phyloP scores from a whole-genome alignment of 2,888 invertebrate genomes.

The Nematopogon swammerdamellus region DNA sequence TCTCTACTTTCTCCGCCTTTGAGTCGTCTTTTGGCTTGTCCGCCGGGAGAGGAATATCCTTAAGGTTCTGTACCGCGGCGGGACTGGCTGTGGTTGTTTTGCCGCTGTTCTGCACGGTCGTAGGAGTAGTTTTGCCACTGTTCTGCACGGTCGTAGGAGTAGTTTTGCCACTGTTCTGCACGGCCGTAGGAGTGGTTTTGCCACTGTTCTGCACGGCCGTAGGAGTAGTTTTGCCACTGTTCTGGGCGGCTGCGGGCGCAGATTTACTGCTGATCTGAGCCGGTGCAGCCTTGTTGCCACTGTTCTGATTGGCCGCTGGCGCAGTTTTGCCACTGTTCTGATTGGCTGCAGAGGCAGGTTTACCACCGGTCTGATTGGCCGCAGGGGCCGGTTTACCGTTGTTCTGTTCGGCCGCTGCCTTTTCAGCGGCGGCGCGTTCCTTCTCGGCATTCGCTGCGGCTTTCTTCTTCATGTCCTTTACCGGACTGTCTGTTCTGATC shows the following conservation, averaged over 20 bases:
- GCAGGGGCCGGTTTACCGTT: not conserved
- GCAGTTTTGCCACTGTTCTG: not conserved
- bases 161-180: conserved; percentile 9
- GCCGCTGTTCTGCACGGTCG: not conserved
- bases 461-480: conserved; percentile 48
- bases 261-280: not conserved
- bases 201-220: not conserved
- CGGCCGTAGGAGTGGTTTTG: not conserved
- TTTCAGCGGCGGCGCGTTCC: conserved; percentile 19
- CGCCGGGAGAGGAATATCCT: conserved; percentile 3
- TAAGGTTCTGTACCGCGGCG: conserved; percentile 10
- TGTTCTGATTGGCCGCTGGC: not conserved
- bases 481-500: conserved; percentile 33
- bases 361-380: not conserved
- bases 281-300: not conserved
- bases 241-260: no score
- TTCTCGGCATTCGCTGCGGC: conserved; percentile 41
- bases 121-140: no score
- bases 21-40: conserved; percentile 11
- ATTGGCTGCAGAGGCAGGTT: not conserved
- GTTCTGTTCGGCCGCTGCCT: not conserved
- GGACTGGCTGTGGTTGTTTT: no score
- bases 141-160: not conserved
- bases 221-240: not conserved
- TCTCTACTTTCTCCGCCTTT: conserved; percentile 10